Percentiles rank a stretch among this genome's conserved stretches.
Evolutionary conservation across 2,888 invertebrate genomes (phyloP).

Genomic region (Spodoptera exigua): DNA sequence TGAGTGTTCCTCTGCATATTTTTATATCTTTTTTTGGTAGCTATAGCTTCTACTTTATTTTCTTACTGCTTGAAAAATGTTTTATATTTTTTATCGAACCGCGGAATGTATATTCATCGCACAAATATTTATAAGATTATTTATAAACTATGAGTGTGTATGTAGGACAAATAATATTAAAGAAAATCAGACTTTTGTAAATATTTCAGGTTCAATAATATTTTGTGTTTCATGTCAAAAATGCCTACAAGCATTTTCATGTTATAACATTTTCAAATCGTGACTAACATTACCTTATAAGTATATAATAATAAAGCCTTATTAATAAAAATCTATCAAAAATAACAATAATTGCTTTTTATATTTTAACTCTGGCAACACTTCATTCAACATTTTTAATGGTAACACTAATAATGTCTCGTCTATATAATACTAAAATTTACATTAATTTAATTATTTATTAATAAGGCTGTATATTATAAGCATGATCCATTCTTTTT

Average conservation of each 20-base stretch:
- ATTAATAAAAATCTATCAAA: slow-evolving; percentile 47
- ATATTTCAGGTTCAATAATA: slow-evolving; percentile 6
- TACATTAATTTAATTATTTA: slow-evolving; percentile 12
- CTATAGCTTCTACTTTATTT: slow-evolving; percentile 51
- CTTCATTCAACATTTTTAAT: slow-evolving; percentile 30
- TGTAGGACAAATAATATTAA: slow-evolving; percentile 3
- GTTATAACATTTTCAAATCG: slow-evolving; percentile 55
- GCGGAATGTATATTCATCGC: background rate
- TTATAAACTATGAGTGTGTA: slow-evolving; percentile 8
- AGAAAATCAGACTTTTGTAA: slow-evolving; percentile 20
- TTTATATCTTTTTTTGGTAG: slow-evolving; percentile 41
- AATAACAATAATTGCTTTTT: slow-evolving; percentile 25
- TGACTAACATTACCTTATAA: slow-evolving; percentile 61
- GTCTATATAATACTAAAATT: slow-evolving; percentile 19
- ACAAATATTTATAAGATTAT: background rate
- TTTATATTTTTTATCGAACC: slow-evolving; percentile 1
- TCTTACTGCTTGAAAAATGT: slow-evolving; percentile 42
- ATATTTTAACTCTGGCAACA: slow-evolving; percentile 23
- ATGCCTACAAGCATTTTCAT: slow-evolving; percentile 32
- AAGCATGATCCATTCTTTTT: slow-evolving; percentile 10
- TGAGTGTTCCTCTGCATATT: slow-evolving; percentile 42
- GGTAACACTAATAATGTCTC: slow-evolving; percentile 35
- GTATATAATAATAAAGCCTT: slow-evolving; percentile 38
- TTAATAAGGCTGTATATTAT: slow-evolving; percentile 46
- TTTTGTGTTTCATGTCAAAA: slow-evolving; percentile 24